phyloP scores from a whole-genome alignment of 2,888 invertebrate genomes.

The Clunio marinus region DNA sequence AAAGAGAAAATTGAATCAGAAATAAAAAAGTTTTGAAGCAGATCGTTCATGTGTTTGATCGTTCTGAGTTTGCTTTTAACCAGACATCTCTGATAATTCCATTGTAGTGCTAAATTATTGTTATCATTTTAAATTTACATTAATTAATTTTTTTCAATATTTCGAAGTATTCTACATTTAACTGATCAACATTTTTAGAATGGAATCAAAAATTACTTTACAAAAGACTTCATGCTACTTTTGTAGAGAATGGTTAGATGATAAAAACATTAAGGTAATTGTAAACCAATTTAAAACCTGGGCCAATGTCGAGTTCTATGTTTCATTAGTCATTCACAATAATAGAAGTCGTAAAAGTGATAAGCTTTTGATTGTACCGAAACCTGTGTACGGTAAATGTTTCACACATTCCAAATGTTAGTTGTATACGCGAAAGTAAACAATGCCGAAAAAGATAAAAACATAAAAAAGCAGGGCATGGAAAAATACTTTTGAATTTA shows the following conservation, averaged over 20 bases:
- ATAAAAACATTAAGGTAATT: constrained; percentile 61
- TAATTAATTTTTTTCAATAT: not conserved
- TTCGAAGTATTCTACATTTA: not conserved
- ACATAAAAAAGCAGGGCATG: not conserved
- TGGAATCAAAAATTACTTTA: constrained; percentile 44
- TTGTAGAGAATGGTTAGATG: constrained; percentile 62
- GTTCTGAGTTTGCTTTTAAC: constrained; percentile 1
- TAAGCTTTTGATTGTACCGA: not conserved
- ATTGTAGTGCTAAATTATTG: not conserved
- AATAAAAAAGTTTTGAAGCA: not conserved
- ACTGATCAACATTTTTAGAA: not conserved
- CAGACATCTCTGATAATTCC: not conserved
- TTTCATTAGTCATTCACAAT: constrained; percentile 2
- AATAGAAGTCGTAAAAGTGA: not conserved
- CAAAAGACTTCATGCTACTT: constrained; percentile 62
- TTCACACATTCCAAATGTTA: constrained; percentile 15
- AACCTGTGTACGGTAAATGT: not conserved
- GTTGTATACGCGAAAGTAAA: constrained; percentile 14
- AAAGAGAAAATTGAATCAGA: too few species aligned
- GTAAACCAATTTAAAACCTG: not conserved
- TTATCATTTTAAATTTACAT: not conserved
- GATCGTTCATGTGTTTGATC: not conserved
- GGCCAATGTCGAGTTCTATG: not conserved
- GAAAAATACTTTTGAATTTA: not conserved
- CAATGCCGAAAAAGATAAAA: not conserved